phyloP scores from a whole-genome alignment of 2,797 vertebrate species.

The Garrulus glandarius region DNA sequence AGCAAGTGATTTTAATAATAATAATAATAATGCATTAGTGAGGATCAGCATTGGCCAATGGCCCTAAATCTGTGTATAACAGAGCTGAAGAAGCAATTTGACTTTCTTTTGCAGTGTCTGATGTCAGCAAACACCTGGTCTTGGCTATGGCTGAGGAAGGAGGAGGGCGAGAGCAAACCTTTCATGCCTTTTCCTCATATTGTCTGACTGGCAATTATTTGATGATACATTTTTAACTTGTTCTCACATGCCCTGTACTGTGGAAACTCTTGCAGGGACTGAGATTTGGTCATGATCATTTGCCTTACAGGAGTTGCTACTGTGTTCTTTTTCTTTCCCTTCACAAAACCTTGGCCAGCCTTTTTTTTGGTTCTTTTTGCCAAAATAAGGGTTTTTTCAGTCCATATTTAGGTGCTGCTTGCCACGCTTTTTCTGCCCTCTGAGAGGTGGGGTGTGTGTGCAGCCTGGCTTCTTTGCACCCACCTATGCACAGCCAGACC shows the following conservation, averaged over 20 bases:
- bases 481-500: neutral
- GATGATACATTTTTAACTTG: neutral
- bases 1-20: neutral
- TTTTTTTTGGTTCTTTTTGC: neutral
- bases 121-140: neutral
- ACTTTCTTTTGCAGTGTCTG: neutral
- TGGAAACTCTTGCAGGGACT: neutral
- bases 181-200: neutral
- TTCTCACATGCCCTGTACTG: neutral
- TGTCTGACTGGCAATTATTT: neutral
- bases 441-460: neutral
- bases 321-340: neutral
- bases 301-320: fast-evolving
- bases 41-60: fast-evolving
- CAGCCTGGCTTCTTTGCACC: neutral
- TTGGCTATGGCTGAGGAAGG: neutral
- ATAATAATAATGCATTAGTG: neutral
- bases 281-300: fast-evolving
- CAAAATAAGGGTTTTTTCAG: neutral
- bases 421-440: neutral
- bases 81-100: neutral
- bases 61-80: neutral
- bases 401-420: neutral
- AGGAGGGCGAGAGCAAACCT: neutral
- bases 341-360: neutral